Evolutionary conservation across 2,113 vertebrate species (phyloP).

Genomic region (Sterna hirundo): DNA sequence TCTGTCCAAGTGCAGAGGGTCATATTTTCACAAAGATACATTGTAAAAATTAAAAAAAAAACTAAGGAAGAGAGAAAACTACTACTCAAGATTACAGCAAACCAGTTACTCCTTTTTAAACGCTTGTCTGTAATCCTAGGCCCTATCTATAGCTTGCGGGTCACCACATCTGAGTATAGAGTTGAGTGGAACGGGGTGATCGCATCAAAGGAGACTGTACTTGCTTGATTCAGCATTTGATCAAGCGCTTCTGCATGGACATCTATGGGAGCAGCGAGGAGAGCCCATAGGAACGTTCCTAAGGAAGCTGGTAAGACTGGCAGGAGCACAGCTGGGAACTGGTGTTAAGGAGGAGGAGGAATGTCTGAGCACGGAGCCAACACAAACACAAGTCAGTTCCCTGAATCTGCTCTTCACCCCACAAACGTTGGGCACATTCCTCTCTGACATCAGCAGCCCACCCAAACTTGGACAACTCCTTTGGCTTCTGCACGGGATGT

Average conservation of each 20-base stretch:
- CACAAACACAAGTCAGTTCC: slow-evolving; percentile 15
- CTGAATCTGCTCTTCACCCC: not conserved
- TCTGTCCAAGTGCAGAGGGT: not conserved
- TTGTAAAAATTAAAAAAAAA: not conserved
- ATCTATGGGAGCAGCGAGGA: not conserved
- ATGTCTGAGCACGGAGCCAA: slow-evolving; percentile 19
- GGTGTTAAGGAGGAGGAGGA: not conserved
- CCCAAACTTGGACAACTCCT: not conserved
- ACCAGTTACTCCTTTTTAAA: not conserved
- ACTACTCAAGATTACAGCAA: not conserved
- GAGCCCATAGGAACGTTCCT: not conserved
- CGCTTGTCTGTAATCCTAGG: not conserved
- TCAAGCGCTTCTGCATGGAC: not conserved
- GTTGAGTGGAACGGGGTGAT: not conserved
- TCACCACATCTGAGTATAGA: not conserved
- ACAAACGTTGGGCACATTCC: not conserved
- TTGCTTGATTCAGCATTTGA: not conserved
- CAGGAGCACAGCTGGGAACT: not conserved
- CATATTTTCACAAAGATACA: not conserved
- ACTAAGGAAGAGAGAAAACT: not conserved
- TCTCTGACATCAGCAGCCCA: slow-evolving; percentile 23
- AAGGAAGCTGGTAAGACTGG: not conserved
- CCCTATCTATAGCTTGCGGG: not conserved
- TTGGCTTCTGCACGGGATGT: not conserved
- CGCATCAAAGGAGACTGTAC: not conserved